Base-by-base conservation (phyloP, 2,888 invertebrate genomes). In the Crepidodera aurea region DNA sequence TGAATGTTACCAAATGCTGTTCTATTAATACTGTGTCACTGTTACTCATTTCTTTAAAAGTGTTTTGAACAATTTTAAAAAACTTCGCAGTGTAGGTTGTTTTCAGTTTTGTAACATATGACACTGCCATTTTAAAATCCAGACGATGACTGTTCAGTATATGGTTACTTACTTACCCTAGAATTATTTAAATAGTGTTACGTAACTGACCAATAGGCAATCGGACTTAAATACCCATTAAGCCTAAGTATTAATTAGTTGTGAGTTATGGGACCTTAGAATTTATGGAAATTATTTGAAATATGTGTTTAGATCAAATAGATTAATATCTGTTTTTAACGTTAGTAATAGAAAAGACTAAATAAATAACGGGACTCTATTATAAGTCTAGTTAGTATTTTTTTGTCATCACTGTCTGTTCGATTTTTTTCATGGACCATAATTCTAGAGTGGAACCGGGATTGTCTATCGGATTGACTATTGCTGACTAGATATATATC, bases 81-180 rank as follows among this genome's bases (percentile, higher is more conserved):
- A 60, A 54, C 66, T 68, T 64, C 54, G 68, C 71, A 69, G 69
- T 68, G 68, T 71, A 64, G 66, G 61, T 62, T 64, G 62, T 55
- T 63, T 66, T 67, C 44, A 51, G 55, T 62, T 65, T 54, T 65
- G 44, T 61, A 63, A 65, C 63, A 60, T 61, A 62, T 64, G 51
- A 68, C 71, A 71, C 71, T 71, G 71, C 70, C 70, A 70, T 69
- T 64, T 63, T 65, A 40, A 57, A 48, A 54, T 57, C 27, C 13
- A 48, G 48, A 51, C 37, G 32, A 64, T 42, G 56, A 66, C 56
- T 32, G 57, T 29, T 48, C 42, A 58, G 25, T 42, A 40, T 56
- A 19, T 48, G 51, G 27, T 44, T 46, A 44, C 10, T 29, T n/a
- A n/a, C n/a, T 39, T 29, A 58, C 56, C 60, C 51, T 51, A 48